phyloP scores from a whole-genome alignment of 2,888 invertebrate genomes.

The Choristoneura rosaceana region DNA sequence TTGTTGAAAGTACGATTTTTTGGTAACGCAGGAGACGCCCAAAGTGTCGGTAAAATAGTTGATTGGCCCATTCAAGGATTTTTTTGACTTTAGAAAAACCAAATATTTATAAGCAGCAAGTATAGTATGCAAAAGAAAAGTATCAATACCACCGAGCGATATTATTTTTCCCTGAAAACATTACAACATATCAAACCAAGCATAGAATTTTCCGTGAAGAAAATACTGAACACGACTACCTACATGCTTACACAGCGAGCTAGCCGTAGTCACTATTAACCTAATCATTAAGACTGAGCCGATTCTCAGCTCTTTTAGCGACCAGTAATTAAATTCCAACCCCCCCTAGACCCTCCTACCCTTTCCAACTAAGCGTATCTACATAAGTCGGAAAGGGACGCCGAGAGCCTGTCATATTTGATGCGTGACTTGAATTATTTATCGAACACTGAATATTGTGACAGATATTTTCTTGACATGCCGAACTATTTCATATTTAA shows the following conservation, averaged over 20 bases:
- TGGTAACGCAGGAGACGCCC: no score
- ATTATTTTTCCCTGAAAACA: no score
- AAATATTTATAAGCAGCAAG: no score
- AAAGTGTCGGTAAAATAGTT: no score
- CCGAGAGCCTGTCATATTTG: slow-evolving; percentile 25
- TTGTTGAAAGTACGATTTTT: no score
- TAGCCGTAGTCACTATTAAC: slow-evolving; percentile 12
- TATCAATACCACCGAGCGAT: no score
- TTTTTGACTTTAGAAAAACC: no score
- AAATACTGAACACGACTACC: not conserved
- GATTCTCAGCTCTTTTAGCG: slow-evolving; percentile 16
- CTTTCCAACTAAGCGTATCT: slow-evolving; percentile 10
- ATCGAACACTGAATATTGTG: slow-evolving; percentile 34
- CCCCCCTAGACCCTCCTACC: not conserved
- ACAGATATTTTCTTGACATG: slow-evolving; percentile 37
- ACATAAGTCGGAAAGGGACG: slow-evolving; percentile 14
- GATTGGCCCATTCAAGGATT: no score
- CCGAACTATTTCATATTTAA: slow-evolving; percentile 41
- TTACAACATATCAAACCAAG: no score
- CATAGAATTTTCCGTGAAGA: no score
- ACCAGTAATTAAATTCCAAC: slow-evolving; percentile 37
- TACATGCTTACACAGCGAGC: not conserved
- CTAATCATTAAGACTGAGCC: slow-evolving; percentile 17
- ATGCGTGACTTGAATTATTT: slow-evolving; percentile 39
- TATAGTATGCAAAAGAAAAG: no score